These are phyloP conservation scores for Steinernema feltiae DNA, from an alignment of 1,140 invertebrate genomes.

Conservation along the genomic window DNA sequence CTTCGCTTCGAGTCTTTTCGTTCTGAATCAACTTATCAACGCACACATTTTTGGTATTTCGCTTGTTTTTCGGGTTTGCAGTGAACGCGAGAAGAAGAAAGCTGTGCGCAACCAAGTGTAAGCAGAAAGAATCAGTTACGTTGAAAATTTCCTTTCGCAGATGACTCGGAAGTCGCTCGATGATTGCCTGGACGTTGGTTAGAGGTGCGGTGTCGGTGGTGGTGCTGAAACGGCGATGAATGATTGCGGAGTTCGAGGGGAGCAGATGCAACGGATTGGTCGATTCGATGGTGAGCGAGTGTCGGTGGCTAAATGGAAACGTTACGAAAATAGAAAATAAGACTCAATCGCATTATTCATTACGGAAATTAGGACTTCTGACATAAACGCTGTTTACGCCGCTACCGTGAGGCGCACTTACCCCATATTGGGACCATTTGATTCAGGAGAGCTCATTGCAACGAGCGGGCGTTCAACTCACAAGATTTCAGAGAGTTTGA, in stretches of 20 bases:
- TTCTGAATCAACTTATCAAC: not conserved
- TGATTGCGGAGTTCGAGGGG: constrained; percentile 29
- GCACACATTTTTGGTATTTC: not conserved
- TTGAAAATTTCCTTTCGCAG: constrained; percentile 5
- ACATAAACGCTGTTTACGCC: too few species aligned
- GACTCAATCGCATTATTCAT: not conserved
- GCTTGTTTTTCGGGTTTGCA: too few species aligned
- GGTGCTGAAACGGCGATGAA: constrained; percentile 25
- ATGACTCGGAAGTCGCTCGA: not conserved
- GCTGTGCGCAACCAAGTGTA: too few species aligned
- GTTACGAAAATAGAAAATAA: not conserved
- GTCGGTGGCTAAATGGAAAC: constrained; percentile 32
- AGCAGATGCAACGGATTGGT: constrained; percentile 37
- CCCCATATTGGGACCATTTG: not conserved
- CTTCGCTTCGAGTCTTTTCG: constrained; percentile 1
- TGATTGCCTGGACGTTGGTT: not conserved
- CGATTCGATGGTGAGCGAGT: constrained; percentile 36
- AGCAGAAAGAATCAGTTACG: not conserved
- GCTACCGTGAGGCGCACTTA: not conserved
- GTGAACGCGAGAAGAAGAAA: too few species aligned
- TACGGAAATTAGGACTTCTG: too few species aligned
- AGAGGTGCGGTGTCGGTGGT: not conserved
- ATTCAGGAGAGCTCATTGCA: not conserved
- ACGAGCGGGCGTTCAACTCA: not conserved
- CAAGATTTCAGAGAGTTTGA: not conserved